phyloP scores from a whole-genome alignment of 2,888 invertebrate genomes.

The Philhelius pedissequus region DNA sequence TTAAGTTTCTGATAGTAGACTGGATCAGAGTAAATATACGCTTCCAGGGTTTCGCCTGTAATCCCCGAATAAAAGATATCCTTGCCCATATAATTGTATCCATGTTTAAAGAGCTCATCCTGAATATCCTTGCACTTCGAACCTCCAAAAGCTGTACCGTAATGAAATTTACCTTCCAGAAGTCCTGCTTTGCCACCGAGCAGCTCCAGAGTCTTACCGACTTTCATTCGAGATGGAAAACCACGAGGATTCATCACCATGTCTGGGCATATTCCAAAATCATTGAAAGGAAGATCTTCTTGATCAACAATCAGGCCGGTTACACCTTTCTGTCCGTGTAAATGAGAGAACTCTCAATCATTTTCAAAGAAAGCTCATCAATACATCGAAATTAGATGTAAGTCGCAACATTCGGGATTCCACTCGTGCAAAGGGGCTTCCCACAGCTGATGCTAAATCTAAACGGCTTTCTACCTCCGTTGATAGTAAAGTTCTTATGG shows the following conservation, averaged over 20 bases:
- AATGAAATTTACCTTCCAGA: conserved; percentile 93
- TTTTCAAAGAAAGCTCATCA: no score
- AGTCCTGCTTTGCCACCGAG: conserved; percentile 97
- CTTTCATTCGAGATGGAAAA: conserved; percentile 99
- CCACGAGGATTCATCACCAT: conserved; percentile 99
- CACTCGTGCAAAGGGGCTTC: no score
- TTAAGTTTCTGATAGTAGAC: conserved; percentile 98
- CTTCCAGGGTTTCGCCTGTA: conserved; percentile 95
- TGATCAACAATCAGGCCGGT: conserved; percentile 95
- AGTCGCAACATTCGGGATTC: no score
- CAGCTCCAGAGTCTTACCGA: conserved; percentile 97
- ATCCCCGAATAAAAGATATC: conserved; percentile 98
- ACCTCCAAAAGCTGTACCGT: conserved; percentile 96
- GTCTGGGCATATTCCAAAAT: conserved; percentile 95
- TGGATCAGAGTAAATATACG: conserved; percentile 98
- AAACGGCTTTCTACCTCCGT: no score
- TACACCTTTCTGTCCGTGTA: conserved; percentile 99
- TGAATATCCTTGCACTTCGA: conserved; percentile 95
- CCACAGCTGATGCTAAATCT: no score
- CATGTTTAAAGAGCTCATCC: conserved; percentile 90
- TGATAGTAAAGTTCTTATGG: no score
- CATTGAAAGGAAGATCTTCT: conserved; percentile 99
- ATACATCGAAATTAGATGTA: no score
- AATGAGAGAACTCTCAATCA: no score
- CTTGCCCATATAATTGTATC: conserved; percentile 98